Evolutionary conservation across 2,888 invertebrate species (phyloP), one percentile per base, ranked within the genome.

Genomic region (Microchrysa polita): DNA sequence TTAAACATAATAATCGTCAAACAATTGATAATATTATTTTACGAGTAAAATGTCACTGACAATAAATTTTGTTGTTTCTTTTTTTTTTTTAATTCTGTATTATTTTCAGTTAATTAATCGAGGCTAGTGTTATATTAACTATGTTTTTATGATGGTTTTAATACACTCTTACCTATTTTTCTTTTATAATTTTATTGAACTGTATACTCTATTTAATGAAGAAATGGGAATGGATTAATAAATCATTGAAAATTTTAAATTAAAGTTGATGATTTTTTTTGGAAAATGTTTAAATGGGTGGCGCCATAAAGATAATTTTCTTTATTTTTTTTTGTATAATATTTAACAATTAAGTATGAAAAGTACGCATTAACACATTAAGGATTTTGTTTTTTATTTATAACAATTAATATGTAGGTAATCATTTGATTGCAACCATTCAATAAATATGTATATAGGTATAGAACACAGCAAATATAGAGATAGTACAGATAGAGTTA

Each of bases 401-500:
- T 52, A 16, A 16, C 16, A 55, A 55, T 55, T 10, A 1, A 20
- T 18, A 10, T 18, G 18, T 20, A 73, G 40, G 9, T 73, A n/a
- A n/a, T n/a, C n/a, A n/a, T n/a, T n/a, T n/a, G n/a, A 48, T 48
- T 14, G 67, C 12, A 10, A 73, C 48, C 73, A 73, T 73, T 67
- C 16, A 67, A 23, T 60, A 20, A n/a, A n/a, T n/a, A n/a, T n/a
- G n/a, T n/a, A n/a, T n/a, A 60, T 20, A 60, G 12, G 20, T 12
- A n/a, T n/a, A 60, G 14, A 20, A 55, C 7, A 55, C 60, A 18
- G 27, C 7, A 23, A 20, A 55, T 20, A 55, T 27, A 18, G 23
- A 65, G 23, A 65, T 20, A 20, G 48, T 65, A 34, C 2, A 34
- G 2, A 34, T 34, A 34, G 27, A 34, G n/a, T n/a, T n/a, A n/a